Evolutionary conservation across 2,797 vertebrate genomes (phyloP).

Genomic region (Crossoptilon crossoptilon): DNA sequence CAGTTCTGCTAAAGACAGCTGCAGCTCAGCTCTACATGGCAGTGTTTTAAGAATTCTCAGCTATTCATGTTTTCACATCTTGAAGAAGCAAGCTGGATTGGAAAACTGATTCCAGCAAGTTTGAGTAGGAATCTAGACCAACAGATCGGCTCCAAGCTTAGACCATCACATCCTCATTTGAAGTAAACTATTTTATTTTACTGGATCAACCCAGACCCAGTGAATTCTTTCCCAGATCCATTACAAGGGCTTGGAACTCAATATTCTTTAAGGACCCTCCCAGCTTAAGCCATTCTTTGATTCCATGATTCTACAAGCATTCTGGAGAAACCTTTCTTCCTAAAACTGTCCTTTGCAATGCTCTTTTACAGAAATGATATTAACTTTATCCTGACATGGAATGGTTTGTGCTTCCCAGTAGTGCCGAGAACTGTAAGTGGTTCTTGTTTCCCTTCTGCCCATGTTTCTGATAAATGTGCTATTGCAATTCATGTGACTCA

Average conservation of each 20-base stretch:
- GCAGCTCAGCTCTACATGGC: background rate
- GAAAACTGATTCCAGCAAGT: background rate
- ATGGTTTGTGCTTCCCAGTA: background rate
- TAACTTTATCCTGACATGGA: background rate
- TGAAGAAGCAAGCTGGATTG: background rate
- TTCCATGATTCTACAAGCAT: background rate
- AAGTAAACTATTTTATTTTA: background rate
- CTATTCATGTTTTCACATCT: background rate
- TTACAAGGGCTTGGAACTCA: background rate
- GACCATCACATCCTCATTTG: background rate
- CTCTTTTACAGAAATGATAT: background rate
- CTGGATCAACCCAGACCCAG: background rate
- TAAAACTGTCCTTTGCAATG: background rate
- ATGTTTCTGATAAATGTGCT: background rate
- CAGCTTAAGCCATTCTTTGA: too few species aligned
- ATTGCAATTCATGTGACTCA: conserved; percentile 17
- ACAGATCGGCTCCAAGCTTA: background rate
- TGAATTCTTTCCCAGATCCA: background rate
- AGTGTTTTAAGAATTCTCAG: background rate
- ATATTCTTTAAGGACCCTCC: too few species aligned
- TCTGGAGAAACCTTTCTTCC: background rate
- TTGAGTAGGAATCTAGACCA: background rate
- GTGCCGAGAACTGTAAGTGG: background rate
- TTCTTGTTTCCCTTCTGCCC: background rate
- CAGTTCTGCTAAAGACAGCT: background rate